Conservation (phyloP, 2,113 vertebrate species). For the Oreotrochilus melanogaster region DNA sequence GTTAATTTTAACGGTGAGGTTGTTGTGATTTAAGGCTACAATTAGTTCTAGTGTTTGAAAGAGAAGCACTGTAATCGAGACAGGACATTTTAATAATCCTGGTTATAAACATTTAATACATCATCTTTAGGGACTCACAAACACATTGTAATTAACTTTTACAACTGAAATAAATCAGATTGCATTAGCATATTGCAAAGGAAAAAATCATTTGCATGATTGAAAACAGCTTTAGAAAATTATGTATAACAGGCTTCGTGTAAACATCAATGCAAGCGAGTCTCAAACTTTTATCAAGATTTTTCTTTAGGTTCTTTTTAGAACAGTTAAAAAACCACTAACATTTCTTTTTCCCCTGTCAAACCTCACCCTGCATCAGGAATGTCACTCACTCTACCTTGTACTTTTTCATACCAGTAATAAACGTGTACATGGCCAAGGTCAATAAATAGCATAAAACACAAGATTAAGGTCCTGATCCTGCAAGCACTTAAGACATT, state of each 20-base stretch:
- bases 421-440: conserved; percentile 64
- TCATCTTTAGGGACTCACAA: conserved; percentile 93
- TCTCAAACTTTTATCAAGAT: conserved; percentile 73
- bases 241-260: conserved; percentile 78
- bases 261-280: conserved; percentile 68
- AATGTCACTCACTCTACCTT: conserved; percentile 52
- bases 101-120: conserved; percentile 95
- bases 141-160: conserved; percentile 98
- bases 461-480: conserved; percentile 70
- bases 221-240: conserved; percentile 92
- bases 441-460: conserved; percentile 62
- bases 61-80: conserved; percentile 89
- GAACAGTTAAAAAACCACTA: conserved; percentile 21
- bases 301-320: conserved; percentile 55
- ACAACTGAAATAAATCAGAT: conserved; percentile 94
- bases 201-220: conserved; percentile 96
- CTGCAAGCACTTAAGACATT: conserved; percentile 36
- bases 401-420: conserved; percentile 46
- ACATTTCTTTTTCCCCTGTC: conserved; percentile 37
- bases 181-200: conserved; percentile 95
- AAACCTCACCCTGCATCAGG: conserved; percentile 46
- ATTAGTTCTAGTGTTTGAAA: conserved; percentile 91
- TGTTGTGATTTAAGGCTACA: conserved; percentile 88
- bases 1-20: conserved; percentile 87
- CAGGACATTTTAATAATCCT: conserved; percentile 95